Conservation (phyloP, 2,797 vertebrate species). For the Sebastes oblongus region DNA sequence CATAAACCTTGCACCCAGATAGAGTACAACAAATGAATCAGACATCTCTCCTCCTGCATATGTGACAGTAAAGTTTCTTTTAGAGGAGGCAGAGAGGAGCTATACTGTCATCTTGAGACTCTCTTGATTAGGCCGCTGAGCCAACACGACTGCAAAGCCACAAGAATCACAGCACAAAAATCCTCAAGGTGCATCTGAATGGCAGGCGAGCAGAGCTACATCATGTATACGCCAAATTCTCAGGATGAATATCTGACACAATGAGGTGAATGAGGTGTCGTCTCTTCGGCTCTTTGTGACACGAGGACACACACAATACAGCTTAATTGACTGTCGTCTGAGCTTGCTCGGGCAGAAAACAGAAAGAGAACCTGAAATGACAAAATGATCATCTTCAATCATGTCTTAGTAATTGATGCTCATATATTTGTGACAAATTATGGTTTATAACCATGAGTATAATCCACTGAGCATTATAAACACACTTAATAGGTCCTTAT, state of each 20-base stretch:
- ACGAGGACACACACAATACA: slow-evolving; percentile 3
- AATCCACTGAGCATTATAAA: slow-evolving; percentile 59
- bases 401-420: slow-evolving; percentile 53
- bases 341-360: slow-evolving; percentile 36
- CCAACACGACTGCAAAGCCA: neutral
- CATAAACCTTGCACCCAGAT: neutral
- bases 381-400: slow-evolving; percentile 40
- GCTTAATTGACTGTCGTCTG: slow-evolving; percentile 37
- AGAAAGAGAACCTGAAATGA: slow-evolving; percentile 1
- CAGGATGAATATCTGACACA: slow-evolving; percentile 40
- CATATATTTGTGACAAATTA: slow-evolving; percentile 49
- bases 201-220: slow-evolving; percentile 28
- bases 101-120: slow-evolving; percentile 15
- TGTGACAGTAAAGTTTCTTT: neutral
- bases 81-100: neutral
- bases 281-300: slow-evolving; percentile 30
- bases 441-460: slow-evolving; percentile 42
- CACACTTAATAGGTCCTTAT: slow-evolving; percentile 54
- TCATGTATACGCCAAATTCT: slow-evolving; percentile 31
- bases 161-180: slow-evolving; percentile 3
- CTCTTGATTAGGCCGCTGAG: slow-evolving; percentile 32
- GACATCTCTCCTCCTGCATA: neutral
- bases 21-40: neutral
- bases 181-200: slow-evolving; percentile 37
- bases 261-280: slow-evolving; percentile 16